Base-by-base conservation (phyloP, 2,797 vertebrate species). In the Chelonia mydas region DNA sequence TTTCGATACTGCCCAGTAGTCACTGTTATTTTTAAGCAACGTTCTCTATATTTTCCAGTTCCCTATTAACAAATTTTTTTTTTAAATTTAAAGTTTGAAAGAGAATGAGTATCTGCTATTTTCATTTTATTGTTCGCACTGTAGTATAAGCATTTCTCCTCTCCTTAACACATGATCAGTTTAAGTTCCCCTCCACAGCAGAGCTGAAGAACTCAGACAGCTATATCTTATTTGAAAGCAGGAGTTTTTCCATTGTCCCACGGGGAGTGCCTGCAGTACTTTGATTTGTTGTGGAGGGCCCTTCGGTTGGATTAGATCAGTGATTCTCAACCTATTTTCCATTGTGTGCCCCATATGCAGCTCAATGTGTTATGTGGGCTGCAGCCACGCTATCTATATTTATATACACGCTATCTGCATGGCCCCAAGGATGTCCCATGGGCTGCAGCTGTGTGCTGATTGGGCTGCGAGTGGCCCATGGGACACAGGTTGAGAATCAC, bases 241-340 rank as follows among this genome's bases (percentile, higher is more conserved):
- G 61, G 53, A 80, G 23, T 65, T 94, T 94, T 95, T 90, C 53
- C 93, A 37, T 61, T 96, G 83, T 87, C 55, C 31, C 21, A 86
- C 86, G 50, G 90, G 45, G 31, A 54, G 45, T 41, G 27, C 55
- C 90, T 83, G 23, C n/a, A 92, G n/a, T 54, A 81, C 25, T 81
- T 93, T 94, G 21, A 81, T 94, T 0, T 0, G 72, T 77, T 87
- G 72, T 61, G 84, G 82, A 83, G 57, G 88, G 83, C 47, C 93
- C 50, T 92, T 57, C 8, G n/a, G 21, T 12, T 94, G 68, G 53
- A 88, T 88, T 94, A 65, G n/a, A 65, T 50, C 33, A 33, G 28
- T 61, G 59, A 28, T 61, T 61, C 59, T 61, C 28, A 61, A 61
- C 31, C 28, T 61, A 33, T 33, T 61, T 61, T 31, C 28, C 28